Evolutionary conservation across 2,113 vertebrate species (phyloP).

Genomic region (Empidonax alnorum): DNA sequence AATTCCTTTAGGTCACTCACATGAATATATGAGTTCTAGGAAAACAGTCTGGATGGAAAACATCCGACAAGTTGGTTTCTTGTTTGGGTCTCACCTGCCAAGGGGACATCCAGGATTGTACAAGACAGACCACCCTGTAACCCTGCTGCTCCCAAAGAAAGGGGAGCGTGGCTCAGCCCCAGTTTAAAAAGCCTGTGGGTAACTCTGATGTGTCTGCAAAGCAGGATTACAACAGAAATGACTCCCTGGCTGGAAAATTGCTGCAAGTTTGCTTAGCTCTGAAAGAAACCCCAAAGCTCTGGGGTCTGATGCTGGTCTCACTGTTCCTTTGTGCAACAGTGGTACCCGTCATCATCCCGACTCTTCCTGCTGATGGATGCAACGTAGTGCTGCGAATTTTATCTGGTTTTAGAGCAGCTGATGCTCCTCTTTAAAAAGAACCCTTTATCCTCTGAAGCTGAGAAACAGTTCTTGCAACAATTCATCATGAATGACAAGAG

Average conservation of each 20-base stretch:
- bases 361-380: neutral
- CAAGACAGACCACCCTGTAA: too few relatives aligned
- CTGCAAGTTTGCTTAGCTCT: neutral
- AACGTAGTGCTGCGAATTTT: neutral
- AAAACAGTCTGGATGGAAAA: neutral
- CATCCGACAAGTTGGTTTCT: neutral
- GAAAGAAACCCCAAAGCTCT: neutral
- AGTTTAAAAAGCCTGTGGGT: neutral
- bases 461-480: neutral
- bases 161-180: neutral
- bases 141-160: neutral
- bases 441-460: neutral
- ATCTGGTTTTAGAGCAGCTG: neutral
- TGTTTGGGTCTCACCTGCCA: neutral
- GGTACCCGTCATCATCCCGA: neutral
- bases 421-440: neutral
- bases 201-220: neutral
- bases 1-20: neutral
- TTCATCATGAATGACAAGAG: neutral
- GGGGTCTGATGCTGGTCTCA: neutral
- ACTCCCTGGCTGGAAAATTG: neutral
- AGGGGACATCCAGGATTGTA: neutral
- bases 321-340: neutral
- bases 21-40: neutral
- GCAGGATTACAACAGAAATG: neutral